These are phyloP conservation scores for Mechanitis messenoides DNA, from an alignment of 2,888 invertebrate genomes.

Conservation along the genomic window DNA sequence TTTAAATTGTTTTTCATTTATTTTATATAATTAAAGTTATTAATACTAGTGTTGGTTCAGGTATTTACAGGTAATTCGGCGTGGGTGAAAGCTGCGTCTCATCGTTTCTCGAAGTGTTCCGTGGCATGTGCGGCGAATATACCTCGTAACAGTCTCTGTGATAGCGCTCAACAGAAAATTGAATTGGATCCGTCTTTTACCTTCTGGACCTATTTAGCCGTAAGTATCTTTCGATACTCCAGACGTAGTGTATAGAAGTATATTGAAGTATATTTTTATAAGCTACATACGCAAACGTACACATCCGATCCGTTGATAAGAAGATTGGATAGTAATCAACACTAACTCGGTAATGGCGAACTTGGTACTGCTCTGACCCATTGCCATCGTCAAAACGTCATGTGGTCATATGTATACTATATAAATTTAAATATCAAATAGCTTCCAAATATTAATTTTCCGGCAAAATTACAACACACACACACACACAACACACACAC, in stretches of 20 bases:
- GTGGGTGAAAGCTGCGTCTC: conserved; percentile 47
- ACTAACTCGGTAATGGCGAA: conserved; percentile 66
- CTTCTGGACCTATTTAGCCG: conserved; percentile 83
- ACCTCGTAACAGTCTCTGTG: conserved; percentile 76
- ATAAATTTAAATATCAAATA: too few relatives aligned
- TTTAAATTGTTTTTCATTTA: not conserved
- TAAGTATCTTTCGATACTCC: conserved; percentile 48
- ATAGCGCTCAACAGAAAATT: conserved; percentile 74
- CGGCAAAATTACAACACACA: too few relatives aligned
- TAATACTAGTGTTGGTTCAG: conserved; percentile 30
- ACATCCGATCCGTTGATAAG: conserved; percentile 56
- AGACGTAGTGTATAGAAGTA: conserved; percentile 26
- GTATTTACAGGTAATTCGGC: conserved; percentile 40
- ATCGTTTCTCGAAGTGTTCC: conserved; percentile 67
- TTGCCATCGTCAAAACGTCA: conserved; percentile 40
- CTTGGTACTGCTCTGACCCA: conserved; percentile 52
- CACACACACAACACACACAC: too few relatives aligned
- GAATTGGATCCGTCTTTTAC: conserved; percentile 81
- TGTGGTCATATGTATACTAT: not conserved
- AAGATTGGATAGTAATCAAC: conserved; percentile 63
- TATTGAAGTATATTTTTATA: not conserved
- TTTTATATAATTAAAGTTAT: conserved; percentile 2
- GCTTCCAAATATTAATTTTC: too few relatives aligned
- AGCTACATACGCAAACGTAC: conserved; percentile 29
- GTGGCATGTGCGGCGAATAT: conserved; percentile 78